Base-by-base conservation (phyloP, 2,797 vertebrate genomes). In the Nannoperca australis region DNA sequence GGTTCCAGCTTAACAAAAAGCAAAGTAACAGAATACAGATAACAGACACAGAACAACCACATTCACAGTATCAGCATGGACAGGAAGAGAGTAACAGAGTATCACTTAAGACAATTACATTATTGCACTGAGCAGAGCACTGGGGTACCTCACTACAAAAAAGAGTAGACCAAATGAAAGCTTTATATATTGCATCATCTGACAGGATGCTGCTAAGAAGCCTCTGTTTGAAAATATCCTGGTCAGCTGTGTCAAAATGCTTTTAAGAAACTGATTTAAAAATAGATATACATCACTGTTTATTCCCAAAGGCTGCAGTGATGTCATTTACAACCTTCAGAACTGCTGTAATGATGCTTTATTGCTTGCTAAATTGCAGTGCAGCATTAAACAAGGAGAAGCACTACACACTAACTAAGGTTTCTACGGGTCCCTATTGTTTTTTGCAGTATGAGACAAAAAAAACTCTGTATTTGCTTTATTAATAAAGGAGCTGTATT, bases 221-320 rank as follows among this genome's bases (percentile, higher is more conserved):
- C 49, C 50, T 66, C 32, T 45, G 18, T 78, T 79, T 70, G 36
- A 65, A 71, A 76, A 79, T 36, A 67, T 78, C 36, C 62, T 58
- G 50, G 55, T 79, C 72, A 75, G 66, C 47, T 50, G 27, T 67
- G 69, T 75, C 80, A 81, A 74, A 74, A 70, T 73, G 66, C 53
- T 81, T 78, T 82, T 51, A 79, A 78, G 63, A 67, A 15, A 76
- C 20, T 66, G 38, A 68, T 81, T 70, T 61, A 70, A 75, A 76
- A 82, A 82, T 72, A 70, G 36, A 76, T 79, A n/a, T 58, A 69
- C 54, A 63, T 71, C 15, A 36, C 11, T 61, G 30, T 77, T 77
- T 72, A 32, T 49, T 80, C 59, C 67, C 10, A 40, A 56, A 70
- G 59, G 45, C 47, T 70, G 27, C 49, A 58, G 20, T 81, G 38